Evolutionary conservation across 2,113 vertebrate genomes (phyloP), one percentile per base, ranked within the genome.

Genomic region (Apus apus): DNA sequence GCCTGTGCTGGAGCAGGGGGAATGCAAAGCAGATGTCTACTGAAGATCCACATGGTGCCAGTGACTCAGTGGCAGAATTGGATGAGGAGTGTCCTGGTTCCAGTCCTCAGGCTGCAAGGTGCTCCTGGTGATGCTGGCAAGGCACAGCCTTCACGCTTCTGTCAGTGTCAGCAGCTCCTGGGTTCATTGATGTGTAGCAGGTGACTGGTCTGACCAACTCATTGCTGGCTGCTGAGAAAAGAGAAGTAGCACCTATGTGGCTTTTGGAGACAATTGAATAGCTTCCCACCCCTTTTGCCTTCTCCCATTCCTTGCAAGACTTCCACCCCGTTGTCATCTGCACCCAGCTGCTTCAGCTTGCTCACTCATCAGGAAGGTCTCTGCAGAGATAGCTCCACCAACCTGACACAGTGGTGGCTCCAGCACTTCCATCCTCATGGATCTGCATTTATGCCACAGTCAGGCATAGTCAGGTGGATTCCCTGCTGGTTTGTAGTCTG

Each of bases 61-160:
- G 58, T 79, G 91, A 66, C 36, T 83, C 75, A 19, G 53, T 23
- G 79, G 58, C 72, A 88, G 79, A 90, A 80, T 86, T 45, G 60
- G 54, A 46, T 46, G 48, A 79, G 61, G 43, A 82, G 10, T 51
- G 38, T 72, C 72, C 79, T 88, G 58, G 32, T 61, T 53, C 45
- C 54, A 10, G 56, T 36, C 54, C 43, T 50, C 43, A 2, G 29
- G 5, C 58, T 22, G 38, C 48, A 45, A 50, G 68, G 51, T 48
- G 50, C 4, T 2, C 48, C 48, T 22, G 38, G 61, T 66, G 82
- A 82, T 68, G 79, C 57, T 85, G 74, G 70, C 27, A 66, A 11
- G n/a, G 43, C 68, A 23, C 25, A 50, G 46, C n/a, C 75, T 38
- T 65, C 0, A 0, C 60, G 0, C 1, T 75, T 58, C 34, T 5